Conservation (phyloP, 2,113 vertebrate genomes). For the Trichomycterus rosablanca region DNA sequence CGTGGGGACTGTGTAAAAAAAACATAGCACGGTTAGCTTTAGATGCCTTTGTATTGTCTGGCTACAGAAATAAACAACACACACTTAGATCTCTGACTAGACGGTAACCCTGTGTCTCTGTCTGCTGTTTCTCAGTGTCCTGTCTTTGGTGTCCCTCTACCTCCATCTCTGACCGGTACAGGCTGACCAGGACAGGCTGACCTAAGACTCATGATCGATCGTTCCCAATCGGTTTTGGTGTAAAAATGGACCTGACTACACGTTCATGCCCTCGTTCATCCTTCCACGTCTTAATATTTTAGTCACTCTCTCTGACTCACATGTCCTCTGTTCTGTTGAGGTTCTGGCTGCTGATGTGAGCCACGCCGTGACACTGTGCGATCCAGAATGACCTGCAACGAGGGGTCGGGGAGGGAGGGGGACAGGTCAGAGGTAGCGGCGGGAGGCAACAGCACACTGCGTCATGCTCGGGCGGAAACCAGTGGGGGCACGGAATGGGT, state of each 20-base stretch:
- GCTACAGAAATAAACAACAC: neutral
- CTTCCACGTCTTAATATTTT: neutral
- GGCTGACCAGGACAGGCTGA: neutral
- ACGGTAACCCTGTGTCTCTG: neutral
- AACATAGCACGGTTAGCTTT: conserved; percentile 6
- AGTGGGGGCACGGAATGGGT: conserved; percentile 38
- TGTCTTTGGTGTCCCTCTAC: neutral
- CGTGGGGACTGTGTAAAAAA: conserved; percentile 60
- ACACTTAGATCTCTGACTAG: neutral
- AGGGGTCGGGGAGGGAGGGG: conserved; percentile 36
- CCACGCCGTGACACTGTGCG: conserved; percentile 66
- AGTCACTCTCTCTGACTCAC: conserved; percentile 60
- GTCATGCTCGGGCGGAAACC: conserved; percentile 50
- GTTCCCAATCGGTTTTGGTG: no score
- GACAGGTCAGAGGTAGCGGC: conserved; percentile 34
- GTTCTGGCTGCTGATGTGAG: conserved; percentile 75
- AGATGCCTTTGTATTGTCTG: neutral
- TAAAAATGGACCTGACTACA: neutral
- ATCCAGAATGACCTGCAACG: conserved; percentile 75
- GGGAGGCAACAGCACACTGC: conserved; percentile 47
- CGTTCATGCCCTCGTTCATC: neutral
- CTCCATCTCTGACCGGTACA: neutral
- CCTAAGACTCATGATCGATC: neutral
- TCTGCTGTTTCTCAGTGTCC: neutral
- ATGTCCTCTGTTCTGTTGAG: conserved; percentile 71